Evolutionary conservation across 2,797 vertebrate genomes (phyloP).

Genomic region (Mycteria americana): DNA sequence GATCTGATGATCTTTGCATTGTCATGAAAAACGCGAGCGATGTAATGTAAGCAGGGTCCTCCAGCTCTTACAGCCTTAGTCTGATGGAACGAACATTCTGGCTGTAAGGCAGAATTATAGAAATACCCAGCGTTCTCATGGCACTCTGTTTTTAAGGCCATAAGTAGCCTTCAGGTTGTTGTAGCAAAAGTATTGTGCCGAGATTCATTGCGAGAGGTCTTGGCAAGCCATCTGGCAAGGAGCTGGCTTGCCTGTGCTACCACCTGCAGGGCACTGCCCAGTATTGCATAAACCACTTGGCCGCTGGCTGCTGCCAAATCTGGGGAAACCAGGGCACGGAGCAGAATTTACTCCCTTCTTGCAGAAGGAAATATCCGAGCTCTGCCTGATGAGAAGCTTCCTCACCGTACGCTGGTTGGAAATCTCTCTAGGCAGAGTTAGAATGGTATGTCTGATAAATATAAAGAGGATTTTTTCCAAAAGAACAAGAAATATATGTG

Average conservation of each 20-base stretch:
- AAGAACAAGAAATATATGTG: background rate
- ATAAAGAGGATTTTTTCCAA: background rate
- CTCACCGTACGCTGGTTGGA: background rate
- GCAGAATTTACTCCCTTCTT: background rate
- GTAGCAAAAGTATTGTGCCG: background rate
- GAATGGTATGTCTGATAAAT: background rate
- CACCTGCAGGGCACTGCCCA: background rate
- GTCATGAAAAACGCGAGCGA: background rate
- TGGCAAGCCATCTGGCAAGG: background rate
- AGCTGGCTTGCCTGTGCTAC: background rate
- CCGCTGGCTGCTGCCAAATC: background rate
- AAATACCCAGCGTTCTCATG: fast-evolving
- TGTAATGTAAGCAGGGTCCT: background rate
- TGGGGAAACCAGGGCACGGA: background rate
- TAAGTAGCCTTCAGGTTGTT: background rate
- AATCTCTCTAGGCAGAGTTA: background rate
- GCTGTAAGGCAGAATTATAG: background rate
- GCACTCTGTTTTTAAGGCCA: background rate
- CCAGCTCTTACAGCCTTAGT: background rate
- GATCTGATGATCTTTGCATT: background rate
- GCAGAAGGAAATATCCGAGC: background rate
- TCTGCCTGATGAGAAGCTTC: background rate
- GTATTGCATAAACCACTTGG: background rate
- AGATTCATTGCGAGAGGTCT: background rate
- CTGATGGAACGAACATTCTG: background rate